A percentile compares a stretch with the other conserved stretches of the same genome.
phyloP scores from a whole-genome alignment of 2,888 invertebrate genomes.

The Lepetodrilus schrolli region DNA sequence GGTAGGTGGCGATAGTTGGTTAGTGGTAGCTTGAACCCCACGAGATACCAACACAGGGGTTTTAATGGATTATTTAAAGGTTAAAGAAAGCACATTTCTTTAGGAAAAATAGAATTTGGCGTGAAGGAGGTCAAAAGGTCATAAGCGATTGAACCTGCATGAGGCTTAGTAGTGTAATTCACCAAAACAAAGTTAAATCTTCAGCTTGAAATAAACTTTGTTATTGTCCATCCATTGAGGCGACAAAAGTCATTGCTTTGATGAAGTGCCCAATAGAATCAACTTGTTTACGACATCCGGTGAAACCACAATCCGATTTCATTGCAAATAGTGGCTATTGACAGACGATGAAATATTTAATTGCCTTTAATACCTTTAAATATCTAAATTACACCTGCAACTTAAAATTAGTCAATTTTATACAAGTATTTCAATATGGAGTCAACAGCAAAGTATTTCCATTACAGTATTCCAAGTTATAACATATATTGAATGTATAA shows the following conservation, averaged over 20 bases:
- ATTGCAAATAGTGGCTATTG: too few relatives aligned
- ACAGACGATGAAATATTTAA: too few relatives aligned
- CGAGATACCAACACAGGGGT: conserved; percentile 9
- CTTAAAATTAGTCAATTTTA: too few relatives aligned
- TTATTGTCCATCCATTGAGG: not conserved
- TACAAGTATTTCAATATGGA: too few relatives aligned
- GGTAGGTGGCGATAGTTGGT: too few relatives aligned
- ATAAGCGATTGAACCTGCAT: not conserved
- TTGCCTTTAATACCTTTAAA: too few relatives aligned
- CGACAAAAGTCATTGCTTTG: conserved; percentile 2
- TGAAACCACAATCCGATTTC: too few relatives aligned
- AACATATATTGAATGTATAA: too few relatives aligned
- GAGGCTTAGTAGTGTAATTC: conserved; percentile 15
- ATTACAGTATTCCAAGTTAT: too few relatives aligned
- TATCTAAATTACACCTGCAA: too few relatives aligned
- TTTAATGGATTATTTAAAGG: conserved; percentile 4
- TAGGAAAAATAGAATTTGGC: conserved; percentile 14
- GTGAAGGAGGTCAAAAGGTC: conserved; percentile 8
- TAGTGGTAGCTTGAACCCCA: too few relatives aligned
- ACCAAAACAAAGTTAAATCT: conserved; percentile 18
- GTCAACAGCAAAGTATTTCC: too few relatives aligned
- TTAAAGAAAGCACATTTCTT: conserved; percentile 22
- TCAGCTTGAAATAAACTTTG: not conserved
- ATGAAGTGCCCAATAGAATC: conserved; percentile 11
- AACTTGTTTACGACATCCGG: conserved; percentile 16